These are phyloP conservation scores for Halcyon leucocephala DNA, from an alignment of 2,797 vertebrate species.

Conservation along the genomic window DNA sequence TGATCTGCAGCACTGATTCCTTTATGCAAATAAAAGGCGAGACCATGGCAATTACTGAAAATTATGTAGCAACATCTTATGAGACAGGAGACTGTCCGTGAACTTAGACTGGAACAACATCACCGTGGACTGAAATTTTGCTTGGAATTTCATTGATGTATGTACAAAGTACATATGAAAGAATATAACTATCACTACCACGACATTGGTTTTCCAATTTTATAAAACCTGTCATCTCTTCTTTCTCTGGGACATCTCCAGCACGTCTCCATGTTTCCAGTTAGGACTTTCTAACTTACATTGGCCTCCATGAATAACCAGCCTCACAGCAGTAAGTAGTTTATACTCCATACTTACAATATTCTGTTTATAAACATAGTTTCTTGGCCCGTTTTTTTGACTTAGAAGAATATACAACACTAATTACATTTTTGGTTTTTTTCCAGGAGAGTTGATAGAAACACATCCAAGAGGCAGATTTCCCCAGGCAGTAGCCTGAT, in stretches of 20 bases:
- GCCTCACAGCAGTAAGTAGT: background rate
- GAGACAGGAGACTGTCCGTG: background rate
- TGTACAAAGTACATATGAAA: background rate
- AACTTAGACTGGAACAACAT: background rate
- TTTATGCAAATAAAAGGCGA: background rate
- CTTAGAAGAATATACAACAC: background rate
- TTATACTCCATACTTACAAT: background rate
- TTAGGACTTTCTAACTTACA: background rate
- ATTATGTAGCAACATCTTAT: background rate
- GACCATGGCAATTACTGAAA: background rate
- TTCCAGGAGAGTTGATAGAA: background rate
- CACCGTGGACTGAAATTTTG: background rate
- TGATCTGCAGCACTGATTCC: background rate
- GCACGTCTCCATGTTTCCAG: background rate
- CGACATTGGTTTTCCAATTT: background rate
- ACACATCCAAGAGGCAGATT: background rate
- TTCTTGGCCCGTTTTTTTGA: background rate
- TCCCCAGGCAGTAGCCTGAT: background rate
- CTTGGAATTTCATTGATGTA: background rate
- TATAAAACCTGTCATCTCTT: background rate
- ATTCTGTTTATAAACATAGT: background rate
- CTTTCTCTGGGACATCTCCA: background rate
- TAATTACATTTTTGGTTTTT: background rate
- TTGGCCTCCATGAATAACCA: background rate
- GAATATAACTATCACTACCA: background rate